phyloP scores from a whole-genome alignment of 2,113 vertebrate genomes.

The Anarhynchus alexandrinus region DNA sequence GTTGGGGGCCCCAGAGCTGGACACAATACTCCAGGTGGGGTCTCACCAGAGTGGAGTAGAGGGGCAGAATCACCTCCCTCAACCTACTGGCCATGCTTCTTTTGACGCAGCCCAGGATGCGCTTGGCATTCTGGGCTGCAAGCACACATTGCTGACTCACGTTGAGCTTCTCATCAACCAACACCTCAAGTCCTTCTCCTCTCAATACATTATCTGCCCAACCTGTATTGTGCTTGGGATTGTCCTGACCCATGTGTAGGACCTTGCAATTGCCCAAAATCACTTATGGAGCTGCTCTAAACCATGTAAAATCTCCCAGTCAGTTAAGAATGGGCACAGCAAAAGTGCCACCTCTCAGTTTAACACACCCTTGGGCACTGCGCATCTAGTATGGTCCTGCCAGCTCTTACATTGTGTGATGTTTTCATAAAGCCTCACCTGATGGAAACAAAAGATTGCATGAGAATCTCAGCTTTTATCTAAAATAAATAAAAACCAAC shows the following conservation, averaged over 20 bases:
- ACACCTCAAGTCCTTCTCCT: neutral
- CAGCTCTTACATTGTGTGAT: neutral
- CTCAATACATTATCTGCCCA: neutral
- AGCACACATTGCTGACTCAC: neutral
- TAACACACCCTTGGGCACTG: neutral
- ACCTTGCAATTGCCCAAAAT: neutral
- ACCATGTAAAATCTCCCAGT: neutral
- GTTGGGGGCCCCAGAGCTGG: neutral
- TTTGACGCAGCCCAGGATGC: neutral
- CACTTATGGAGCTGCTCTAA: neutral
- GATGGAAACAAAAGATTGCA: neutral
- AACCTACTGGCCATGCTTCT: neutral
- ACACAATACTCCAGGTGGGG: neutral
- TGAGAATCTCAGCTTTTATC: neutral
- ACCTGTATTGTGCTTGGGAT: neutral
- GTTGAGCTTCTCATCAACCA: neutral
- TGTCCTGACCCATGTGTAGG: neutral
- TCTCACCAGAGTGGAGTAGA: neutral
- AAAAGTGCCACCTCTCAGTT: neutral
- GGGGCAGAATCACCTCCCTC: neutral
- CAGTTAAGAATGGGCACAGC: neutral
- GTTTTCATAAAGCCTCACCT: neutral
- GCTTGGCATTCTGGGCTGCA: neutral
- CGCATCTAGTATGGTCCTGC: neutral
- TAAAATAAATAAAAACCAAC: neutral